phyloP scores from a whole-genome alignment of 2,797 vertebrate genomes.

The Toxotes lorentzi region DNA sequence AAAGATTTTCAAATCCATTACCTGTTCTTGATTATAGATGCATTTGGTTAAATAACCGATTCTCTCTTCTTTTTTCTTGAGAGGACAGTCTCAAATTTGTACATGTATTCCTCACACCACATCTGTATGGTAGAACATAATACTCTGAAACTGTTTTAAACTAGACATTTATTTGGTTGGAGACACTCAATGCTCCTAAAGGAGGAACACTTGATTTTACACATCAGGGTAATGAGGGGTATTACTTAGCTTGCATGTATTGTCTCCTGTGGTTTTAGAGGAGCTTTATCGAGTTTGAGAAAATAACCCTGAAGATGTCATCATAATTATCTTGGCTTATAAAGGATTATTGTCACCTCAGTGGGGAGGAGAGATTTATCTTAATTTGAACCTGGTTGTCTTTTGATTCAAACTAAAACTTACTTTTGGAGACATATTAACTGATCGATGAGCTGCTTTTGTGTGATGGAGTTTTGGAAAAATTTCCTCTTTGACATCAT shows the following conservation, averaged over 20 bases:
- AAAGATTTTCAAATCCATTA: too few species aligned
- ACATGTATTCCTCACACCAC: background rate
- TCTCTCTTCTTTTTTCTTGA: background rate
- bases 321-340: background rate
- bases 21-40: too few species aligned
- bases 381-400: background rate
- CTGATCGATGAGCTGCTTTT: conserved; percentile 14
- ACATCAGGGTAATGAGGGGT: background rate
- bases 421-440: conserved; percentile 22
- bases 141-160: background rate
- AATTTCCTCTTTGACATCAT: background rate
- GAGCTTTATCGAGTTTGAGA: background rate
- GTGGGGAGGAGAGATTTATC: background rate
- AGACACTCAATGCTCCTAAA: background rate
- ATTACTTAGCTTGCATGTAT: background rate
- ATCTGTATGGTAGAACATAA: background rate
- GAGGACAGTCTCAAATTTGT: background rate
- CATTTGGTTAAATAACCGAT: background rate
- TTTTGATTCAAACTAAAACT: background rate
- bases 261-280: background rate
- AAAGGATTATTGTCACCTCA: background rate
- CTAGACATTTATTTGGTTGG: background rate
- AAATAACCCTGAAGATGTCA: background rate
- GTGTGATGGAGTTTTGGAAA: conserved; percentile 20
- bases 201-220: too few species aligned